These are phyloP conservation scores for Ceyx cyanopectus DNA, from an alignment of 2,113 vertebrate genomes.

Conservation along the genomic window DNA sequence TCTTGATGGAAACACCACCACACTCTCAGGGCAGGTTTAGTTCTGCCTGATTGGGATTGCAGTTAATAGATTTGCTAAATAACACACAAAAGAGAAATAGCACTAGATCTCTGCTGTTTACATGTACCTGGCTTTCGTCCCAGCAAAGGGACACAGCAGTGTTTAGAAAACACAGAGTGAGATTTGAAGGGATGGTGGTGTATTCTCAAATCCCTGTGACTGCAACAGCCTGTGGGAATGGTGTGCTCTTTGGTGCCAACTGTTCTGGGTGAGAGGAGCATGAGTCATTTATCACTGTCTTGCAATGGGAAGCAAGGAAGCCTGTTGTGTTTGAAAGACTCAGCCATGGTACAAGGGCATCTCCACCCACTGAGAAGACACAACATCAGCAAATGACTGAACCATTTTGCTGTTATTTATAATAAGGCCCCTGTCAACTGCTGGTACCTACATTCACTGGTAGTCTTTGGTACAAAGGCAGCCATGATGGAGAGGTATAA, in stretches of 20 bases:
- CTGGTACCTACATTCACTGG: neutral
- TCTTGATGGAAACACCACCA: neutral
- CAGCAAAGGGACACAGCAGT: neutral
- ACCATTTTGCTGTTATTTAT: neutral
- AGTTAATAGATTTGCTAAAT: constrained; percentile 26
- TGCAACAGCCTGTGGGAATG: neutral
- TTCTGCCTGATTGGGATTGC: neutral
- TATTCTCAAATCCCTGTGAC: neutral
- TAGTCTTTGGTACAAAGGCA: neutral
- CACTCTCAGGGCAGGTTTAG: neutral
- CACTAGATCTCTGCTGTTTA: neutral
- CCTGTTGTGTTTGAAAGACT: neutral
- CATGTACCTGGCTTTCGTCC: neutral
- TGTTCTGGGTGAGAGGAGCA: neutral
- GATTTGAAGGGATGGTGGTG: neutral
- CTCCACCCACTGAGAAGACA: neutral
- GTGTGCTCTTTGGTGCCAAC: neutral
- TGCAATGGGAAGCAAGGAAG: neutral
- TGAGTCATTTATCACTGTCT: neutral
- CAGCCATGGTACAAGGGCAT: neutral
- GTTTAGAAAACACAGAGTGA: neutral
- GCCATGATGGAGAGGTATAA: neutral
- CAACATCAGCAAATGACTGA: neutral
- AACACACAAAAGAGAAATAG: neutral
- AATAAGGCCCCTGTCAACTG: neutral